phyloP scores from a whole-genome alignment of 2,888 invertebrate genomes.

The Pegoplata infirma region DNA sequence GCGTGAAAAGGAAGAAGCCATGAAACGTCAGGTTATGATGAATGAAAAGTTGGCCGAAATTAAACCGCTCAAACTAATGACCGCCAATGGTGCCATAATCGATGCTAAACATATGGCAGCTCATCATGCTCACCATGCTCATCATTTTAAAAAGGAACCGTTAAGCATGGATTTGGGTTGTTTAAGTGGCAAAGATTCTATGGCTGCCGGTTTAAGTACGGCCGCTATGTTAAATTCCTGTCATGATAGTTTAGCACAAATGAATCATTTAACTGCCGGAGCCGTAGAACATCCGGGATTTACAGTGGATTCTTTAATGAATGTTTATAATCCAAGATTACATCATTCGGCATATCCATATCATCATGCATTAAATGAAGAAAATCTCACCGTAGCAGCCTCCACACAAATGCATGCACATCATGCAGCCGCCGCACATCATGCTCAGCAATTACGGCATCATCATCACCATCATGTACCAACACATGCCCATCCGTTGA shows the following conservation, averaged over 20 bases:
- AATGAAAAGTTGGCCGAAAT: slow-evolving; percentile 82
- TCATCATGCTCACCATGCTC: slow-evolving; percentile 67
- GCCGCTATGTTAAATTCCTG: slow-evolving; percentile 77
- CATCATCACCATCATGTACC: slow-evolving; percentile 68
- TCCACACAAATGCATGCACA: slow-evolving; percentile 75
- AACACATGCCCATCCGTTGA: slow-evolving; percentile 67
- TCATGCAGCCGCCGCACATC: slow-evolving; percentile 74
- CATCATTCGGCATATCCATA: slow-evolving; percentile 78
- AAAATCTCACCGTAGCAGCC: slow-evolving; percentile 75
- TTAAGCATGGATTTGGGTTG: slow-evolving; percentile 76
- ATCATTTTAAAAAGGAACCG: slow-evolving; percentile 78
- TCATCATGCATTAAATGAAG: slow-evolving; percentile 75
- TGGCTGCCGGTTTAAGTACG: slow-evolving; percentile 68
- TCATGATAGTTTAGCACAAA: slow-evolving; percentile 77
- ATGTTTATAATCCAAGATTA: slow-evolving; percentile 78
- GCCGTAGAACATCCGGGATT: slow-evolving; percentile 77
- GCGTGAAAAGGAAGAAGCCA: slow-evolving; percentile 92
- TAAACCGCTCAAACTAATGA: slow-evolving; percentile 80
- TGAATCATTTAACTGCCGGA: slow-evolving; percentile 76
- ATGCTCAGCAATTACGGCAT: slow-evolving; percentile 71
- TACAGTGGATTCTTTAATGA: slow-evolving; percentile 78
- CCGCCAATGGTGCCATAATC: slow-evolving; percentile 74
- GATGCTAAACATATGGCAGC: slow-evolving; percentile 75
- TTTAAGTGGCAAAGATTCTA: slow-evolving; percentile 73
- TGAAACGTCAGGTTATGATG: slow-evolving; percentile 86